Evolutionary conservation across 2,888 invertebrate genomes (phyloP), one percentile per base, ranked within the genome.

Genomic region (Meteorus cinctellus): DNA sequence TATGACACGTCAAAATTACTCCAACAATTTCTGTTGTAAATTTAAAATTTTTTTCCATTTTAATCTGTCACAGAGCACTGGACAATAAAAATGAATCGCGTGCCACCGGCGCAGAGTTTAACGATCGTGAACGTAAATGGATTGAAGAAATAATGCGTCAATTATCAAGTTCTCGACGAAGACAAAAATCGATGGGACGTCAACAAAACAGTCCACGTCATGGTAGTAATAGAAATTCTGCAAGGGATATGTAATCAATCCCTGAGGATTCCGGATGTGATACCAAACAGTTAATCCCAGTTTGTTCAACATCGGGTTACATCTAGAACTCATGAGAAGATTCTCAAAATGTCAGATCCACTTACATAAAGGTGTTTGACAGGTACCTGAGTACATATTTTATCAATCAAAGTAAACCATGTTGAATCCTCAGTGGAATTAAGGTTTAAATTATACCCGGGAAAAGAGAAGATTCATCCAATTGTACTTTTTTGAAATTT

Each of bases 81-180:
- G 77, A 71, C 16, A 66, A 51, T 31, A 78, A 62, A 24, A 66
- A 68, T 67, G 63, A 51, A 14, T 36, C 68, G 41, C 34, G 70
- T 80, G 78, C 4, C 72, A 74, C 16, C 29, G 51, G 48, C 74
- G 77, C 31, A 68, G 77, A 74, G 6, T 78, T 84, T 27, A 83
- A 76, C 51, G 83, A 85, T 12, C 83, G 79, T 34, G 85, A 85
- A 66, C 79, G 75, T 19, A 81, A 66, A 63, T 78, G 60, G 69
- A 81, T 85, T 59, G 84, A 86, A 5, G 83, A 81, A 4, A 76
- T 81, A 34, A 60, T 77, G 19, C 78, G 75, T 27, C 81, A 82
- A 66, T 48, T 77, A 29, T 76, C 76, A 1, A 80, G 27, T 19
- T 69, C 76, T 0, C 84, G 80, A 59, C 62, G 62, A 5, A 83